A percentile compares a stretch with the other conserved stretches of the same genome.
Evolutionary conservation across 2,888 invertebrate species (phyloP).

Genomic region (Oxystoma pomonae): DNA sequence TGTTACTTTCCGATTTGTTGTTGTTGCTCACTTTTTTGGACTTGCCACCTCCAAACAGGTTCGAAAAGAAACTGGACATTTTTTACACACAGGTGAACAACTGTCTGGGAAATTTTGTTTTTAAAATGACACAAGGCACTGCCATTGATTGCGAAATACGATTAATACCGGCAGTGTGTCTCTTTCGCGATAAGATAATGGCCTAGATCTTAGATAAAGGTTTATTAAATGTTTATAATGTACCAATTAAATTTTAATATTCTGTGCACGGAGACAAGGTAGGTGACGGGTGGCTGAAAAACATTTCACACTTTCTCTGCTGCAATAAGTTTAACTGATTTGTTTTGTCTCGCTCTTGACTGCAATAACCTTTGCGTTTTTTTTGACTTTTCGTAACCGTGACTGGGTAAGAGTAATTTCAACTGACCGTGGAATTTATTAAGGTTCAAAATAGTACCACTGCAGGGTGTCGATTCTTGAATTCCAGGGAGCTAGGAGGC

Average conservation of each 20-base stretch:
- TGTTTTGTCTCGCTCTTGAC: background rate
- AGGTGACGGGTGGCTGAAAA: background rate
- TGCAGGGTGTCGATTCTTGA: too few species aligned
- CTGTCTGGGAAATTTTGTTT: conserved; percentile 1
- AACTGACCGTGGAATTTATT: too few species aligned
- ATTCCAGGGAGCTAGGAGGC: too few species aligned
- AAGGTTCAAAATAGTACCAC: too few species aligned
- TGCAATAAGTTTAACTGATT: background rate
- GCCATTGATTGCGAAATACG: conserved; percentile 1
- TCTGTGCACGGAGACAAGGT: background rate
- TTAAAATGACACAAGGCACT: background rate
- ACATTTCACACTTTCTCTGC: background rate
- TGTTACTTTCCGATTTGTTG: conserved; percentile 9
- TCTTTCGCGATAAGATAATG: conserved; percentile 6
- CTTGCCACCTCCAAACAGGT: conserved; percentile 26
- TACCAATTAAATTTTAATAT: background rate
- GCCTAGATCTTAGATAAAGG: conserved; percentile 3
- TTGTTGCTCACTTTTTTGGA: conserved; percentile 15
- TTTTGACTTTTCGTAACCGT: background rate
- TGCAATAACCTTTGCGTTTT: background rate
- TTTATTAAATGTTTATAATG: conserved; percentile 1
- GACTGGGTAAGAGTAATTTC: too few species aligned
- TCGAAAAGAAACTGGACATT: conserved; percentile 30
- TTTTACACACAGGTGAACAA: background rate
- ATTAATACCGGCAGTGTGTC: background rate